Percentiles rank a stretch among this genome's conserved stretches.
phyloP scores from a whole-genome alignment of 2,797 vertebrate genomes.

The Eutrigla gurnardus region DNA sequence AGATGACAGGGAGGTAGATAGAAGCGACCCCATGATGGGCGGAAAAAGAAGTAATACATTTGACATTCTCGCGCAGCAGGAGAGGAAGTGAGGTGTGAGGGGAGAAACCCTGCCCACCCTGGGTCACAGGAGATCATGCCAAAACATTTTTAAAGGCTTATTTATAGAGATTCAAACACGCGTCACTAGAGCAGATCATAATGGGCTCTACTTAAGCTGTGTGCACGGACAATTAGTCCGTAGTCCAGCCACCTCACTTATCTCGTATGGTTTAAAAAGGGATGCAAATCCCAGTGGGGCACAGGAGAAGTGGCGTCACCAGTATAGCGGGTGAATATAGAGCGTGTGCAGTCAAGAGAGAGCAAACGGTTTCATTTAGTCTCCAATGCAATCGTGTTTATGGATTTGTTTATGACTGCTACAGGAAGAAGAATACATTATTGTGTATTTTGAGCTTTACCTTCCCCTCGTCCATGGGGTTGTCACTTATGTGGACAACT shows the following conservation, averaged over 20 bases:
- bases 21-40: conserved; percentile 64
- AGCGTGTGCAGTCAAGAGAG: background rate
- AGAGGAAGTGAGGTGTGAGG: conserved; percentile 56
- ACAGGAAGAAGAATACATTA: background rate
- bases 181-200: conserved; percentile 10
- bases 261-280: background rate
- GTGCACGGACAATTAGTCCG: background rate
- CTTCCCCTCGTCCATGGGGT: conserved; percentile 99
- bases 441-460: conserved; percentile 73
- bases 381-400: background rate
- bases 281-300: background rate
- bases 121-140: conserved; percentile 32
- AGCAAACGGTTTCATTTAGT: background rate
- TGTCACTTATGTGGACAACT: conserved; percentile 98
- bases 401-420: background rate
- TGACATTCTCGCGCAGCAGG: conserved; percentile 69
- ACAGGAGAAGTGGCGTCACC: background rate
- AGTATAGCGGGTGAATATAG: background rate
- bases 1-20: conserved; percentile 67
- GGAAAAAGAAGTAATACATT: conserved; percentile 66
- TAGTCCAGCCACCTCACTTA: background rate
- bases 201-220: background rate
- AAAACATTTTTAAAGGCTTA: conserved; percentile 3
- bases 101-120: conserved; percentile 39
- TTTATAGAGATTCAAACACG: conserved; percentile 38